Conservation (phyloP, 2,888 invertebrate species). For the Gnatocerus cornutus region DNA sequence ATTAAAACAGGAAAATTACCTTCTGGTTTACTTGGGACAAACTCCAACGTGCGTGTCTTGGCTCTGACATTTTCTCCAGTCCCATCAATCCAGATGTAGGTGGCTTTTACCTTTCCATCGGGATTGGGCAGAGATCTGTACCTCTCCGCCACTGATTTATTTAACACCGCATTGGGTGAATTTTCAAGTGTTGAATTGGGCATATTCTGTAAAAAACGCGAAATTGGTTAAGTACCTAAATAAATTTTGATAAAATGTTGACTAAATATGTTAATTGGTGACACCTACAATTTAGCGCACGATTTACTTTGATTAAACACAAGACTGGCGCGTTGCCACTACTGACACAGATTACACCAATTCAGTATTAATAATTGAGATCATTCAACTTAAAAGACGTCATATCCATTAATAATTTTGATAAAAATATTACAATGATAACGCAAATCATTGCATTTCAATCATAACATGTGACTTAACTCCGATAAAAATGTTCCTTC, state of each 20-base stretch:
- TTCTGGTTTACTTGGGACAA: slow-evolving; percentile 83
- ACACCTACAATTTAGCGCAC: neutral
- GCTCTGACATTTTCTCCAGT: slow-evolving; percentile 89
- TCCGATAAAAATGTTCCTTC: slow-evolving; percentile 19
- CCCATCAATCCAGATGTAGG: slow-evolving; percentile 97
- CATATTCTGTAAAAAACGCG: slow-evolving; percentile 58
- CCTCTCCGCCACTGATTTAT: slow-evolving; percentile 81
- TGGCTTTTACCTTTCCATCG: slow-evolving; percentile 85
- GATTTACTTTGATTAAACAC: neutral
- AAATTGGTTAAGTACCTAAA: too few species aligned
- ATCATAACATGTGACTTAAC: slow-evolving; percentile 28
- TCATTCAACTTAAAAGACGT: slow-evolving; percentile 36
- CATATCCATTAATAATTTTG: slow-evolving; percentile 42
- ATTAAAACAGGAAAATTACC: slow-evolving; percentile 71
- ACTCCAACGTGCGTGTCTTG: slow-evolving; percentile 91
- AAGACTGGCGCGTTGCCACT: neutral
- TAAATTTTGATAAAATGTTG: neutral
- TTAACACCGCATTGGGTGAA: slow-evolving; percentile 88
- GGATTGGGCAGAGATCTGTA: slow-evolving; percentile 85
- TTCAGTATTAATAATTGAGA: slow-evolving; percentile 27
- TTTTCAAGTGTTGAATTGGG: slow-evolving; percentile 73
- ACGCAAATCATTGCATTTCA: slow-evolving; percentile 29
- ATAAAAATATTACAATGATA: slow-evolving; percentile 8
- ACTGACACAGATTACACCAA: slow-evolving; percentile 17
- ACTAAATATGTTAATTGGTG: neutral